Conservation (phyloP, 2,113 vertebrate genomes). For the Montifringilla adamsi region DNA sequence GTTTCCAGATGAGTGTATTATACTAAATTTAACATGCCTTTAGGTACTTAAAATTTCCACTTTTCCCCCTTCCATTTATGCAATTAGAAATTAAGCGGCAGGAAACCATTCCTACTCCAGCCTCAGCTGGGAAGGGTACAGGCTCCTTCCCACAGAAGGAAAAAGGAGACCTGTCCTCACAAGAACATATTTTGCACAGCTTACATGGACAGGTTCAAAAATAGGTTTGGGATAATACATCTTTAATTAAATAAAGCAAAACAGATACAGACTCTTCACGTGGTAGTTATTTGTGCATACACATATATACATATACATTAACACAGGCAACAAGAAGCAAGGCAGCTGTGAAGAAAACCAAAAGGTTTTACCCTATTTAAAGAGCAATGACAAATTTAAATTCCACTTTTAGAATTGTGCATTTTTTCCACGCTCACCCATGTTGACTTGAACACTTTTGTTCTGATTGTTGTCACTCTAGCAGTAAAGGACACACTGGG, state of each 20-base stretch:
- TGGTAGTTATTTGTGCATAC: neutral
- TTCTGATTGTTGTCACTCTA: neutral
- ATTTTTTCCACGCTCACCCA: neutral
- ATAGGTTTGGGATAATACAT: slow-evolving; percentile 27
- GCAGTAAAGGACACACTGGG: neutral
- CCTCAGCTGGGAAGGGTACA: neutral
- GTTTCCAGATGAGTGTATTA: slow-evolving; percentile 77
- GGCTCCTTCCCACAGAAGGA: neutral
- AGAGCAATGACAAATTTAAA: neutral
- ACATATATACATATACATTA: neutral
- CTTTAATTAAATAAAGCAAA: slow-evolving; percentile 52
- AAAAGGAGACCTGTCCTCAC: neutral
- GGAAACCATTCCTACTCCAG: slow-evolving; percentile 47
- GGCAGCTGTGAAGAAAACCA: neutral
- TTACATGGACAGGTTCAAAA: slow-evolving; percentile 63
- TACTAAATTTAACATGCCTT: slow-evolving; percentile 72
- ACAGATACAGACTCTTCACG: slow-evolving; percentile 31
- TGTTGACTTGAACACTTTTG: neutral
- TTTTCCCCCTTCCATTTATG: slow-evolving; percentile 59
- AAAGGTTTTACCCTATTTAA: neutral
- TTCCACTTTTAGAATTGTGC: neutral
- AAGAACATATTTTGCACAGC: slow-evolving; percentile 12
- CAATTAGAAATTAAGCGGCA: slow-evolving; percentile 67
- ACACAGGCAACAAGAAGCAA: neutral
- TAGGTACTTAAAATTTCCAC: slow-evolving; percentile 70